phyloP scores from a whole-genome alignment of 2,888 invertebrate genomes.

The Brenthis ino region DNA sequence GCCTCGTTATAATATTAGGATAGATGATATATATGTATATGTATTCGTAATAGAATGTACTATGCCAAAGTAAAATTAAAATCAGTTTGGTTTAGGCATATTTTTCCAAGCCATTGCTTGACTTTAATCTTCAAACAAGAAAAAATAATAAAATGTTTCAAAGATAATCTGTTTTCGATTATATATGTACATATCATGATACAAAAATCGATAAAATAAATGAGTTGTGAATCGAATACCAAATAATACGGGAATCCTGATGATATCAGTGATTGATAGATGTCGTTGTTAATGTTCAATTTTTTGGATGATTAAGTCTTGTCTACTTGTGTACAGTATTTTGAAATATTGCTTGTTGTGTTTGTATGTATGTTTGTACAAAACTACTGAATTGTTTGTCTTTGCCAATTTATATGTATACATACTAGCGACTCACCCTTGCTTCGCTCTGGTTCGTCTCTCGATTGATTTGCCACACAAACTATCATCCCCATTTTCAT shows the following conservation, averaged over 20 bases:
- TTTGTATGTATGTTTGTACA: too few relatives aligned
- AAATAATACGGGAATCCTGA: slow-evolving; percentile 30
- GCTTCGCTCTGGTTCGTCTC: too few relatives aligned
- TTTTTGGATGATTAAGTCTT: background rate
- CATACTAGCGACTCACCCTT: too few relatives aligned
- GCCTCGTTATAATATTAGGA: too few relatives aligned
- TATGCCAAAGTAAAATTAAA: background rate
- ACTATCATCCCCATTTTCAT: too few relatives aligned
- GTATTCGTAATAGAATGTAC: background rate
- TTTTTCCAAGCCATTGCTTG: background rate
- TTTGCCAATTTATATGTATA: too few relatives aligned
- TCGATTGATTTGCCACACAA: too few relatives aligned
- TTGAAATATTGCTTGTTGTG: too few relatives aligned
- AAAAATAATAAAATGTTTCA: background rate
- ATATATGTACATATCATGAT: slow-evolving; percentile 1
- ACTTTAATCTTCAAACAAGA: background rate
- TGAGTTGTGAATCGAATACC: slow-evolving; percentile 32
- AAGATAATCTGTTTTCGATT: background rate
- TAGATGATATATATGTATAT: background rate
- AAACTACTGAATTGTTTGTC: too few relatives aligned
- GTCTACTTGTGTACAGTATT: too few relatives aligned
- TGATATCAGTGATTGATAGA: slow-evolving; percentile 29
- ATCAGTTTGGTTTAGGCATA: background rate
- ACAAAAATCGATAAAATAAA: slow-evolving; percentile 27
- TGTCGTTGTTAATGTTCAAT: slow-evolving; percentile 3